phyloP scores from a whole-genome alignment of 2,113 vertebrate genomes.

The Microcebus griseorufus region DNA sequence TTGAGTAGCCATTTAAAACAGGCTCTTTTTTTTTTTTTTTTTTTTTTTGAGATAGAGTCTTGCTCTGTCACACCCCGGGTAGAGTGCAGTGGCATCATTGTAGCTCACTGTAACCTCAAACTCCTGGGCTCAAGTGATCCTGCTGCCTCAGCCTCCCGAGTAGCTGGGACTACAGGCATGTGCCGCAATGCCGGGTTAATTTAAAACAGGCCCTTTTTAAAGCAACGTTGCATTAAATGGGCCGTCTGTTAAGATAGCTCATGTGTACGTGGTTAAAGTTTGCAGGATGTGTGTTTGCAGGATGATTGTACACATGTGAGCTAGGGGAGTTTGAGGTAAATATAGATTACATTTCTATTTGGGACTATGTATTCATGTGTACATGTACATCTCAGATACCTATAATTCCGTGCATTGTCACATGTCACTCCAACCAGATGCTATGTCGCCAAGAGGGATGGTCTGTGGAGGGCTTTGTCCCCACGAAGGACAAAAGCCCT shows the following conservation, averaged over 20 bases:
- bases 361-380: background rate
- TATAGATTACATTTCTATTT: background rate
- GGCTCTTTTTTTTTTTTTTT: slow-evolving; percentile 10
- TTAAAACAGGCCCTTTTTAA: slow-evolving; percentile 60
- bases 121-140: no score
- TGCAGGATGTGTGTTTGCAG: background rate
- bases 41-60: no score
- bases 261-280: background rate
- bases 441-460: background rate
- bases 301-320: background rate
- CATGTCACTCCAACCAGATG: background rate
- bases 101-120: no score
- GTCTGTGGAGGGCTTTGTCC: background rate
- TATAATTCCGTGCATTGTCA: background rate
- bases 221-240: slow-evolving; percentile 5
- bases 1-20: slow-evolving; percentile 51
- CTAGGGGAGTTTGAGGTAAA: background rate
- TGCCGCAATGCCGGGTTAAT: background rate
- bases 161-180: no score
- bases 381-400: background rate
- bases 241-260: background rate
- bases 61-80: no score
- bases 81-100: no score
- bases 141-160: no score
- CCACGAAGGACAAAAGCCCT: background rate